phyloP scores from a whole-genome alignment of 2,888 invertebrate genomes.

The Ethmia dodecea region DNA sequence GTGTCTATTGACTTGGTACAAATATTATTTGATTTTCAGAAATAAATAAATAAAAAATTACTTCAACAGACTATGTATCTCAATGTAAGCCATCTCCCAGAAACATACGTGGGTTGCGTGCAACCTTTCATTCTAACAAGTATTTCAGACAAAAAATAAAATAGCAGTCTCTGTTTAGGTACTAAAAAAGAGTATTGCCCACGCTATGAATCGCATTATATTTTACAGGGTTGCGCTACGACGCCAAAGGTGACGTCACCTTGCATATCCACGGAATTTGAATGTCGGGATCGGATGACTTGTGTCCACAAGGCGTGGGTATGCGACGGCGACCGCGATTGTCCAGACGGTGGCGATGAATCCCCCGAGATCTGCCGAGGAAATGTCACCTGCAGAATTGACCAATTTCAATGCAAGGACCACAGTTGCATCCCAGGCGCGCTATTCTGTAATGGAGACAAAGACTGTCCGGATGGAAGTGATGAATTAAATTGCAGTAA shows the following conservation, averaged over 20 bases:
- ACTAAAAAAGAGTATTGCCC: no score
- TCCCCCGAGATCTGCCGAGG: slow-evolving; percentile 79
- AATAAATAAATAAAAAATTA: no score
- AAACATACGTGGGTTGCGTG: background rate
- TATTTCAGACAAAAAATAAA: no score
- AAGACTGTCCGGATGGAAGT: slow-evolving; percentile 90
- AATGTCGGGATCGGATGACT: slow-evolving; percentile 87
- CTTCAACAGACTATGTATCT: no score
- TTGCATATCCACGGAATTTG: slow-evolving; percentile 85
- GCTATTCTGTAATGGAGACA: slow-evolving; percentile 87
- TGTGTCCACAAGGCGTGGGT: slow-evolving; percentile 90
- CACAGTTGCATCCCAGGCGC: slow-evolving; percentile 88
- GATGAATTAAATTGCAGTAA: slow-evolving; percentile 91
- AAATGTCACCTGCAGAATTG: slow-evolving; percentile 87
- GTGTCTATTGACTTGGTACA: no score
- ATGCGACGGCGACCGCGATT: slow-evolving; percentile 91
- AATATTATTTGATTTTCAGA: no score
- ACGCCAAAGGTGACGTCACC: slow-evolving; percentile 75
- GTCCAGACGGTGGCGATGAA: slow-evolving; percentile 90
- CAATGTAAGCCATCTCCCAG: no score
- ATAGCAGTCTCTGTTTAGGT: no score
- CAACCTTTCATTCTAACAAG: no score
- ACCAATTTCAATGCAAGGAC: slow-evolving; percentile 92
- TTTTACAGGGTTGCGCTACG: slow-evolving; percentile 79
- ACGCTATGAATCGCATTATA: no score